These are phyloP conservation scores for Galleria mellonella DNA, from an alignment of 1,140 invertebrate species.

Conservation along the genomic window DNA sequence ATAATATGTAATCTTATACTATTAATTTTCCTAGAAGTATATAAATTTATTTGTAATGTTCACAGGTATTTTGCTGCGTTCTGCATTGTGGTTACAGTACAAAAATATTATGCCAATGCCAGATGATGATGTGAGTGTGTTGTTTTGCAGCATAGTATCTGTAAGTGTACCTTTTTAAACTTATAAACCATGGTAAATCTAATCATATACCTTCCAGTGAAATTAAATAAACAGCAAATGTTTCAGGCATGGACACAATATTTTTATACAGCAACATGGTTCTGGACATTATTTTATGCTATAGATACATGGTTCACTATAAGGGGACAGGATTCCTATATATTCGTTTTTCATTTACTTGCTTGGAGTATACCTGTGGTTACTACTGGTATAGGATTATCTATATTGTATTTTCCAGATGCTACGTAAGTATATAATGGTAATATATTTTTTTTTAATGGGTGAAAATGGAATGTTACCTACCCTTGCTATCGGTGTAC, in stretches of 20 bases:
- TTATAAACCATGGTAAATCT: too few species aligned
- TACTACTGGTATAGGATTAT: slow-evolving; percentile 80
- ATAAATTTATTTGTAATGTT: slow-evolving; percentile 3
- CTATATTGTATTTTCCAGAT: slow-evolving; percentile 84
- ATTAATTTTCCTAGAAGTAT: too few species aligned
- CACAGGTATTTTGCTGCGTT: slow-evolving; percentile 82
- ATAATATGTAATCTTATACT: too few species aligned
- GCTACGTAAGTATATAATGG: slow-evolving; percentile 80
- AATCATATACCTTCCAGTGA: too few species aligned
- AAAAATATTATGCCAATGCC: slow-evolving; percentile 79
- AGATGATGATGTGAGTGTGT: slow-evolving; percentile 78
- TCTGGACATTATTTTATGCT: slow-evolving; percentile 89
- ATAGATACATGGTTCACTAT: slow-evolving; percentile 84
- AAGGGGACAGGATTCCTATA: slow-evolving; percentile 75
- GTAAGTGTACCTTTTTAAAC: slow-evolving; percentile 70
- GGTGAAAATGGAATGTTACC: too few species aligned
- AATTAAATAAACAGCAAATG: too few species aligned
- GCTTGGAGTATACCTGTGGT: slow-evolving; percentile 83
- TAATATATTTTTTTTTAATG: slow-evolving; percentile 62
- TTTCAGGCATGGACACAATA: slow-evolving; percentile 88
- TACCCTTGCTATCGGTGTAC: too few species aligned
- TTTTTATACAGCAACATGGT: slow-evolving; percentile 88
- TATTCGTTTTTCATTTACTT: slow-evolving; percentile 78
- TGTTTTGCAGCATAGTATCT: slow-evolving; percentile 83
- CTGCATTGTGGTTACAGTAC: slow-evolving; percentile 80